Conservation (phyloP, 2,888 invertebrate species). For the Coremacera marginata region DNA sequence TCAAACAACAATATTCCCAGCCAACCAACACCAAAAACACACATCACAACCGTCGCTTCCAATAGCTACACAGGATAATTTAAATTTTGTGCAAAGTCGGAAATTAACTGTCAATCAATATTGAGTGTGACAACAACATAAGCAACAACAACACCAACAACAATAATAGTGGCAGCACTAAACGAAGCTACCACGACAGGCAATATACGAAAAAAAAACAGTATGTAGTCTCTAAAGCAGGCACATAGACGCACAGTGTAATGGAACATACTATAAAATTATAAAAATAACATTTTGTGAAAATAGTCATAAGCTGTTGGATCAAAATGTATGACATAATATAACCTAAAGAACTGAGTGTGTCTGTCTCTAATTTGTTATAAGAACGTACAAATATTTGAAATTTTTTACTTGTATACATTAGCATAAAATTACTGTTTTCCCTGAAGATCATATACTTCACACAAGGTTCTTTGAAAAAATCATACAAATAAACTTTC, state of each 20-base stretch:
- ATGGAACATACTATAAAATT: background rate
- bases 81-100: constrained; percentile 21
- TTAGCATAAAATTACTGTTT: too few relatives aligned
- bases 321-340: too few relatives aligned
- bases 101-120: constrained; percentile 51
- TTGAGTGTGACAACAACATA: constrained; percentile 27
- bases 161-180: background rate
- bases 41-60: background rate
- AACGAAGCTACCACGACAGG: background rate
- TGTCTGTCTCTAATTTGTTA: too few relatives aligned
- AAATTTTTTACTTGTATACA: too few relatives aligned
- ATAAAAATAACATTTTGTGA: background rate
- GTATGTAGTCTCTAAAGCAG: background rate
- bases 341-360: too few relatives aligned
- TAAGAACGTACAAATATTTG: too few relatives aligned
- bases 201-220: background rate
- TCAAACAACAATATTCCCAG: background rate
- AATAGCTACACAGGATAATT: background rate
- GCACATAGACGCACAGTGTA: background rate
- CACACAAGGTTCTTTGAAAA: too few relatives aligned
- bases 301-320: too few relatives aligned
- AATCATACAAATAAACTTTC: too few relatives aligned
- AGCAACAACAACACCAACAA: background rate
- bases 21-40: background rate
- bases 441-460: too few relatives aligned